These are phyloP conservation scores for Liposcelis brunnea DNA, from an alignment of 2,888 invertebrate genomes.

Conservation along the genomic window DNA sequence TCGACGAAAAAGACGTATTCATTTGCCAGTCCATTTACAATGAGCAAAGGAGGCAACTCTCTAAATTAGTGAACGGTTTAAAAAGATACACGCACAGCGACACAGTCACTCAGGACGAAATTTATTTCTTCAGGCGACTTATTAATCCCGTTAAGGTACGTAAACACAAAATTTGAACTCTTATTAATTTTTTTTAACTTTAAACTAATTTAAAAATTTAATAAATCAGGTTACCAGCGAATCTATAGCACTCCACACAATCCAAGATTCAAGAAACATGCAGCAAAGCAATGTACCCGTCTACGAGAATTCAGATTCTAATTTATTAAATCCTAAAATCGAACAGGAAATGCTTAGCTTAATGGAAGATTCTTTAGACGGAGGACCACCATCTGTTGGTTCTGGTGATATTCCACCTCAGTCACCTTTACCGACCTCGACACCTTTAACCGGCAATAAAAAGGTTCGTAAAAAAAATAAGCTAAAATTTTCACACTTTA, in stretches of 20 bases:
- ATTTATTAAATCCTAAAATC: not conserved
- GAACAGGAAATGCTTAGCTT: slow-evolving; percentile 19
- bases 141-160: slow-evolving; percentile 45
- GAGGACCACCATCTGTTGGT: slow-evolving; percentile 60
- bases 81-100: slow-evolving; percentile 67
- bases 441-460: slow-evolving; percentile 25
- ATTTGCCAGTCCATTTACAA: slow-evolving; percentile 86
- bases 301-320: not conserved
- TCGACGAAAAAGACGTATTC: slow-evolving; percentile 78
- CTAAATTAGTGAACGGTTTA: slow-evolving; percentile 50
- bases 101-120: slow-evolving; percentile 83
- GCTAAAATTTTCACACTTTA: not conserved
- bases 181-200: not conserved
- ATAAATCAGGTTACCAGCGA: slow-evolving; percentile 7
- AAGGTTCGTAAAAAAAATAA: slow-evolving; percentile 22
- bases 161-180: slow-evolving; percentile 12
- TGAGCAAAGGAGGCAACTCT: slow-evolving; percentile 63
- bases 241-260: not conserved
- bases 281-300: not conserved
- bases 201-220: not conserved
- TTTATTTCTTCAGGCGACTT: slow-evolving; percentile 58
- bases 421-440: slow-evolving; percentile 18
- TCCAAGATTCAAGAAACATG: not conserved
- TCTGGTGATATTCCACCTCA: slow-evolving; percentile 55
- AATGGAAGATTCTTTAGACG: slow-evolving; percentile 65